Conservation (phyloP, 2,888 invertebrate species). For the Galeruca laticollis region DNA sequence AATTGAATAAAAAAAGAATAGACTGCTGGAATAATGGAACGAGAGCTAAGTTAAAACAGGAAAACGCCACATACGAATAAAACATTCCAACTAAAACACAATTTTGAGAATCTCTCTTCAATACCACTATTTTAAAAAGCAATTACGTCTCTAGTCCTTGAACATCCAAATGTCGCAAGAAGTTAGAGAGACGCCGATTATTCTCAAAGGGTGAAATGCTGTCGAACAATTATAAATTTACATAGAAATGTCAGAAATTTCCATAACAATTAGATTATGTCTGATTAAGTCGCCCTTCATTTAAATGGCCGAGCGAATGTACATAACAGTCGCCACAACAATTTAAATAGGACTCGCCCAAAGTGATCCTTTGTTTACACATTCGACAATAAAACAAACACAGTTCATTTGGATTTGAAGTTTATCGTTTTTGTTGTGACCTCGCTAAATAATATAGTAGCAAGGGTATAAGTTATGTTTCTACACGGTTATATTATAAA, state of each 20-base stretch:
- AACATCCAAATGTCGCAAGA: not conserved
- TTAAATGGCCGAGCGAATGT: not conserved
- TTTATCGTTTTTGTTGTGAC: too few relatives aligned
- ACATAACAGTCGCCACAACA: not conserved
- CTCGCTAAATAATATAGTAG: too few relatives aligned
- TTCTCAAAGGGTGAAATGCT: slow-evolving; percentile 1
- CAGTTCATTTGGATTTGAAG: too few relatives aligned
- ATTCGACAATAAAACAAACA: not conserved
- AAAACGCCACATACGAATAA: too few relatives aligned
- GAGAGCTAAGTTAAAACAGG: too few relatives aligned
- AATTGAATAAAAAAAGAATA: too few relatives aligned
- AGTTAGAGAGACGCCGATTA: not conserved
- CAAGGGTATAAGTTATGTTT: too few relatives aligned
- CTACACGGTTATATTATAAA: too few relatives aligned
- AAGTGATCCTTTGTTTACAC: not conserved
- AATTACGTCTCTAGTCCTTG: not conserved
- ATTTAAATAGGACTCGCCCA: not conserved
- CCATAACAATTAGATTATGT: slow-evolving; percentile 6
- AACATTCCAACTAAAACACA: too few relatives aligned
- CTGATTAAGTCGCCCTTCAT: slow-evolving; percentile 4
- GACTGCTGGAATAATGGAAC: too few relatives aligned
- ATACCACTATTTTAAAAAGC: too few relatives aligned
- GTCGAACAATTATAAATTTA: slow-evolving; percentile 1
- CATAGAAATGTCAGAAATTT: not conserved
- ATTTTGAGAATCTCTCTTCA: too few relatives aligned